Evolutionary conservation across 1,140 invertebrate genomes (phyloP), one percentile per base, ranked within the genome.

Genomic region (Trichonephila clavata): DNA sequence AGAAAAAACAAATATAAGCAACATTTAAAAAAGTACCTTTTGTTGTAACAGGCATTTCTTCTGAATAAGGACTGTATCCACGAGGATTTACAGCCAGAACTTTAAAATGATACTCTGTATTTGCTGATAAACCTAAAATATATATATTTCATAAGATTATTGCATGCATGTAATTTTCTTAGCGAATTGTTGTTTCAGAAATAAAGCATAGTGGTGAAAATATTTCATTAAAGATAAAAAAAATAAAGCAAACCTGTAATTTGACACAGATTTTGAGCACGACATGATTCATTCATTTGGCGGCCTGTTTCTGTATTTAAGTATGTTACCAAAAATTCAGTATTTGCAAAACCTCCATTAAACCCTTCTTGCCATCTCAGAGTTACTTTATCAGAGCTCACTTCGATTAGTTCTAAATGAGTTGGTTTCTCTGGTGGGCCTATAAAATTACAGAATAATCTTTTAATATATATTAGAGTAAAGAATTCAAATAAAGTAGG

Each of bases 291-390:
- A 80, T 95, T 95, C 89, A 94, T 98, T 98, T 71, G 97, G 97
- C 95, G 98, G 98, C 94, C 97, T 96, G 27, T 95, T 94, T 32
- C 95, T 88, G 93, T 95, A 83, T 95, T 95, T 24, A 95, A 80
- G 24, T 95, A 95, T 60, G 93, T 94, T 6, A 98, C 97, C 94
- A 98, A 98, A 95, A 98, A 98, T 95, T 98, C 98, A 0, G 98
- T 98, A 94, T 97, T 98, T 20, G 97, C 97, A 60, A 98, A 95
- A 0, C 98, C 98, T 0, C 98, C 98, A 96, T 99, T 98, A 95
- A 99, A 99, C 0, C 98, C 98, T 1, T 98, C 97, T 94, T 98
- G 97, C 98, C 98, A 99, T 60, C 96, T 96, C 1, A 99, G 95
- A 0, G 97, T 97, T 0, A 98, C 97, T 95, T 97, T 97, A 21